A percentile compares a stretch with the other conserved stretches of the same genome.
Evolutionary conservation across 2,888 invertebrate species (phyloP).

Genomic region (Ramazzottius varieornatus): DNA sequence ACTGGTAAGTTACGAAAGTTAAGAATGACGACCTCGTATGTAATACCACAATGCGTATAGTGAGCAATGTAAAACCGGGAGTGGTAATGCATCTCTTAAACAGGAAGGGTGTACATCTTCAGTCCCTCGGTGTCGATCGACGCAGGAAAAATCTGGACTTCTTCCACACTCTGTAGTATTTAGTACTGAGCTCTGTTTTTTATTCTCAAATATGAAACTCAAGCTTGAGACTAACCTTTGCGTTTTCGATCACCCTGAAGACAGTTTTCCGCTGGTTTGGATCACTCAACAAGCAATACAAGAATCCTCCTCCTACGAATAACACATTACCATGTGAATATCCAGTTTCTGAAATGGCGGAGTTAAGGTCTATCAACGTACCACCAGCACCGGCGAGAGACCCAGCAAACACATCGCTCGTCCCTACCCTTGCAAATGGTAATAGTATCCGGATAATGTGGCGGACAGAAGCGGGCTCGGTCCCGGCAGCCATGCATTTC

Average conservation of each 20-base stretch:
- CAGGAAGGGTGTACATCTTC: not conserved
- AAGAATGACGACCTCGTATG: too few species aligned
- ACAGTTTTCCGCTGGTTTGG: not conserved
- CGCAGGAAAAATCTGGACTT: not conserved
- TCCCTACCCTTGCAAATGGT: not conserved
- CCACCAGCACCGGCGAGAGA: not conserved
- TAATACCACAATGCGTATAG: too few species aligned
- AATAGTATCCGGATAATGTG: constrained; percentile 9
- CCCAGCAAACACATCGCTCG: too few species aligned
- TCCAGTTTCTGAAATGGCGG: too few species aligned
- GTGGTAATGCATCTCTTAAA: too few species aligned
- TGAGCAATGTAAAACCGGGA: too few species aligned
- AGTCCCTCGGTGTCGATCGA: not conserved
- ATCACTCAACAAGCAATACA: not conserved
- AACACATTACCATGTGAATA: too few species aligned
- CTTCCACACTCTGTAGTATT: not conserved
- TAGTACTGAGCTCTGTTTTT: not conserved
- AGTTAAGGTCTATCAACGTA: too few species aligned
- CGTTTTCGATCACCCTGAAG: not conserved
- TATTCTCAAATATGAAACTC: not conserved
- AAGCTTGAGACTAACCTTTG: not conserved
- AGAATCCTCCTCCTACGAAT: constrained; percentile 3
- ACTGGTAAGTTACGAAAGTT: too few species aligned
- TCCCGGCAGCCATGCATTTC: constrained; percentile 24
- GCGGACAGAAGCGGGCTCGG: constrained; percentile 20